Evolutionary conservation across 2,797 vertebrate species (phyloP).

Genomic region (Petrocephalus sullivani): DNA sequence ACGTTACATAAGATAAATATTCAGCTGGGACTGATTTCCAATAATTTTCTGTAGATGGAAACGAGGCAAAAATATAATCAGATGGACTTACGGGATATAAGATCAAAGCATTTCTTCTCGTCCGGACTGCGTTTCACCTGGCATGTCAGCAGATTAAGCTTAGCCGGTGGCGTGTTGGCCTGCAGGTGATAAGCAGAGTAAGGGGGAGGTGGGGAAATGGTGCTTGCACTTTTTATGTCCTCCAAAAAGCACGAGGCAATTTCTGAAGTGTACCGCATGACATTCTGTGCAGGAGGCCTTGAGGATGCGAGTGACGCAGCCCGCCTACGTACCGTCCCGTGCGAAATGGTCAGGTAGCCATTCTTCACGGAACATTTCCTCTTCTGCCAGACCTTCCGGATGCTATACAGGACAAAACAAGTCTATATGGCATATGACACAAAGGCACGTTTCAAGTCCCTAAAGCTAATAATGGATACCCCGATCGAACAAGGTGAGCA

Average conservation of each 20-base stretch:
- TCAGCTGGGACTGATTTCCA: neutral
- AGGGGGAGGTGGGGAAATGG: neutral
- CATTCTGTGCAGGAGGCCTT: neutral
- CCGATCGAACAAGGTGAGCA: neutral
- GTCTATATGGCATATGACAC: neutral
- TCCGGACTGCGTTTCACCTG: slow-evolving; percentile 93
- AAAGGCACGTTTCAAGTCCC: too few relatives aligned
- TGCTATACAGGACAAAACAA: slow-evolving; percentile 51
- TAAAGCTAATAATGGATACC: neutral
- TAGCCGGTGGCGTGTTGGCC: slow-evolving; percentile 85
- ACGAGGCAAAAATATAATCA: neutral
- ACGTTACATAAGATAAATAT: neutral
- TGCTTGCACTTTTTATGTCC: neutral
- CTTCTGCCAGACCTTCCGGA: slow-evolving; percentile 98
- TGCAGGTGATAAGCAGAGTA: slow-evolving; percentile 39
- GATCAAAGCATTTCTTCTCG: slow-evolving; percentile 93
- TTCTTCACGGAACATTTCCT: slow-evolving; percentile 89
- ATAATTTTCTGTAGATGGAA: neutral
- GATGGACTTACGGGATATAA: slow-evolving; percentile 85
- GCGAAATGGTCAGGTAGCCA: slow-evolving; percentile 87
- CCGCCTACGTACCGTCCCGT: slow-evolving; percentile 78
- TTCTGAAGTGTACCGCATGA: slow-evolving; percentile 2
- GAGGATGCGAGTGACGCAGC: neutral
- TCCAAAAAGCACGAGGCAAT: slow-evolving; percentile 2
- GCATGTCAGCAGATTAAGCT: slow-evolving; percentile 93